phyloP scores from a whole-genome alignment of 2,888 invertebrate species.

The Mesorhabditis sp. region DNA sequence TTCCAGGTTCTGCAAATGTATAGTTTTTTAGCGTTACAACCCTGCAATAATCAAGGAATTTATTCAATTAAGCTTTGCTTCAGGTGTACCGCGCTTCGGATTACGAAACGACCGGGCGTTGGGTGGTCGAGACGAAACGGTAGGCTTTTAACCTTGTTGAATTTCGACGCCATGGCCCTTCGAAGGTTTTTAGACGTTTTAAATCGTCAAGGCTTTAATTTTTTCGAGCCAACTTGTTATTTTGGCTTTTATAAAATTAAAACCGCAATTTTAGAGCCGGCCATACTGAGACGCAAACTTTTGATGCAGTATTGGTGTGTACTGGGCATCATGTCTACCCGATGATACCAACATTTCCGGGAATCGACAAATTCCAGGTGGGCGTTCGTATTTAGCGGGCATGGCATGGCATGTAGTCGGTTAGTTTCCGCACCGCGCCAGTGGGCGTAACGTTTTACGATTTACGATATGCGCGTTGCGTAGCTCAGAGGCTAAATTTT shows the following conservation, averaged over 20 bases:
- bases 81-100: background rate
- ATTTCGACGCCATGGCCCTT: background rate
- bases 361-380: slow-evolving; percentile 10
- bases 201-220: too few relatives aligned
- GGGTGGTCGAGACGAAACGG: background rate
- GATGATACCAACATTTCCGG: slow-evolving; percentile 48
- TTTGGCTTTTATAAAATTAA: background rate
- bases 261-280: background rate
- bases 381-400: too few relatives aligned
- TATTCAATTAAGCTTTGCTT: background rate
- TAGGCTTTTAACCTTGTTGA: background rate
- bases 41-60: too few relatives aligned
- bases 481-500: too few relatives aligned
- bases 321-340: slow-evolving; percentile 61
- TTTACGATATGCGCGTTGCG: too few relatives aligned
- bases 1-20: too few relatives aligned
- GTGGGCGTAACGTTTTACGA: too few relatives aligned
- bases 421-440: too few relatives aligned
- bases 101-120: background rate
- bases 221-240: too few relatives aligned
- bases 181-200: too few relatives aligned
- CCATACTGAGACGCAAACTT: slow-evolving; percentile 16
- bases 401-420: too few relatives aligned
- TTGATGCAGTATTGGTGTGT: slow-evolving; percentile 61
- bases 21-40: too few relatives aligned